Base-by-base conservation (phyloP, 2,113 vertebrate genomes). In the Actenoides hombroni region DNA sequence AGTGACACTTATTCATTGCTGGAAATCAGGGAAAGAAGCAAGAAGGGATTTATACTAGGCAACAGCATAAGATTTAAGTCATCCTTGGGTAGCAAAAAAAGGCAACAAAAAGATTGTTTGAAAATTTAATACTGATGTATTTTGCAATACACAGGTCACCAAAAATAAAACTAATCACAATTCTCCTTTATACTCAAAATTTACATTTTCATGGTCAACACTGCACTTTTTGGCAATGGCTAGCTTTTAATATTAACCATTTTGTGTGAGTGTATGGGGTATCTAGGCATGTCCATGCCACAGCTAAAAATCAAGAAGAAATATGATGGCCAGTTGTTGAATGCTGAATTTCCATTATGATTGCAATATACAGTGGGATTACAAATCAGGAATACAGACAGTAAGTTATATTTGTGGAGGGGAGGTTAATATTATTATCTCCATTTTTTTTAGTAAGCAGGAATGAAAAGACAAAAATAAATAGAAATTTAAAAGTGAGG, bases 1-100 rank as follows among this genome's bases (percentile, higher is more conserved):
- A 96, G 94, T 86, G 83, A 94, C 69, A 86, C 90, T 90, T 94
- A 80, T 42, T 91, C 63, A 12, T 95, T 81, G 68, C 61, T 92
- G 48, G 53, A 93, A 96, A 94, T 95, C 57, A 93, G 48, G 26
- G 51, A 75, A 90, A 94, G 71, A 85, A 88, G 49, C 63, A 86
- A 57, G 37, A 81, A 90, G 35, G 82, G 46, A 70, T 95, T 92
- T 96, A 74, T 81, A 51, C 88, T 78, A 86, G 68, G 56, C 49
- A 95, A 79, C 65, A 86, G 60, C 33, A 61, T 3, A 76, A 64
- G 48, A 13, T 60, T 90, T 71, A 83, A 94, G 23, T 70, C 46
- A 93, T 67, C 39, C 15, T 88, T 75, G 56, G 29, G n/a, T 26
- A 77, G 48, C 21, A 65, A 84, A 81, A 23, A 54, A 57, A 83